Evolutionary conservation across 2,888 invertebrate species (phyloP).

Genomic region (Seladonia tumulorum): DNA sequence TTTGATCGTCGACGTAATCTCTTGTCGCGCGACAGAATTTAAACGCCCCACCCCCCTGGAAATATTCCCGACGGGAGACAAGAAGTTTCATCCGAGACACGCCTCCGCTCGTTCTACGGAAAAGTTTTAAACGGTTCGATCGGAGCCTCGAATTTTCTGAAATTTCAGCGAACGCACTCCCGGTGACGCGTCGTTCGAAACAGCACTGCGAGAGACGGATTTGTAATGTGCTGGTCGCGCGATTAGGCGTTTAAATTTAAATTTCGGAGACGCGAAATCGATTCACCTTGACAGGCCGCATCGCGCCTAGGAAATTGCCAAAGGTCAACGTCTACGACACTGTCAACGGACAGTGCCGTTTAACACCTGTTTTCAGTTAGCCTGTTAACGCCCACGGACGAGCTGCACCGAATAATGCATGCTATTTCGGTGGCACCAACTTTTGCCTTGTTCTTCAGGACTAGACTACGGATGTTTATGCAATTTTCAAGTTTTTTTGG

Average conservation of each 20-base stretch:
- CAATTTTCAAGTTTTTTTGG: too few relatives aligned
- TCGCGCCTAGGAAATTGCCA: slow-evolving; percentile 44
- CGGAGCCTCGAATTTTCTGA: neutral
- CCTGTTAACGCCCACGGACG: neutral
- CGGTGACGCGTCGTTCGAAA: neutral
- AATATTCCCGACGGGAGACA: slow-evolving; percentile 7
- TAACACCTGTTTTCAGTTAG: neutral
- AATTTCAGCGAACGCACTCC: neutral
- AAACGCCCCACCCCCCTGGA: neutral
- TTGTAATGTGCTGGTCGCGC: neutral
- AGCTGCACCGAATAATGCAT: neutral
- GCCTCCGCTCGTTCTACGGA: neutral
- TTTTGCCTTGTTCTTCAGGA: neutral
- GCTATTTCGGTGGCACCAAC: neutral
- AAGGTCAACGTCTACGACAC: slow-evolving; percentile 51
- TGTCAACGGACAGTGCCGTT: slow-evolving; percentile 55
- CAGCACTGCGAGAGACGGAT: neutral
- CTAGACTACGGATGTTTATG: too few relatives aligned
- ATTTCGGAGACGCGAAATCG: slow-evolving; percentile 44
- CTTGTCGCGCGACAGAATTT: neutral
- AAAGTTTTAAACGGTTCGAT: neutral
- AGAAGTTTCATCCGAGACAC: slow-evolving; percentile 6
- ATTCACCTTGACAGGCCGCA: slow-evolving; percentile 34
- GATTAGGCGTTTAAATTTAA: slow-evolving; percentile 39
- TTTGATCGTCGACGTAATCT: neutral